A percentile compares a stretch with the other conserved stretches of the same genome.
Conservation (phyloP, 2,888 invertebrate genomes). For the Drosophila paranaensis region DNA sequence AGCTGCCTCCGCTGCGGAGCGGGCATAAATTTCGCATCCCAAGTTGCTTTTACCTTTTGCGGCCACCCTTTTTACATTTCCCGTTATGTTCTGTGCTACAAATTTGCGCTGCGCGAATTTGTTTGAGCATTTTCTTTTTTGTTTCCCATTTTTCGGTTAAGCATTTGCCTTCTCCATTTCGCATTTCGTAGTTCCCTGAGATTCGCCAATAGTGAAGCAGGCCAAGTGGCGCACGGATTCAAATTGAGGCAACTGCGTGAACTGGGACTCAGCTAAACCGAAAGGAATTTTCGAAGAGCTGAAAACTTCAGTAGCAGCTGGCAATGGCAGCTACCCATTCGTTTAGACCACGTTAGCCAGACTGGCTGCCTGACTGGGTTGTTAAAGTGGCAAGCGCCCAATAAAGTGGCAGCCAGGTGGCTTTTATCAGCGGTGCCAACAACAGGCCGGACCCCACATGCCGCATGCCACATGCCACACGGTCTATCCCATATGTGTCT, state of each 20-base stretch:
- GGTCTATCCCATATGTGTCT: constrained; percentile 25
- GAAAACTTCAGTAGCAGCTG: constrained; percentile 35
- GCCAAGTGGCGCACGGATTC: constrained; percentile 50
- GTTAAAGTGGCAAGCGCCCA: constrained; percentile 22
- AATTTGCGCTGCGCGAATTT: constrained; percentile 55
- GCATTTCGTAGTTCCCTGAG: constrained; percentile 25
- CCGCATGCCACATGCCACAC: constrained; percentile 15
- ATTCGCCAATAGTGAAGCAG: constrained; percentile 10
- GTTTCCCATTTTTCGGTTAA: constrained; percentile 2
- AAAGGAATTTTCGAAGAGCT: not conserved
- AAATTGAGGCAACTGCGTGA: constrained; percentile 54
- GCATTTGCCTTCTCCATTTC: constrained; percentile 13
- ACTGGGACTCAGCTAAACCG: constrained; percentile 35
- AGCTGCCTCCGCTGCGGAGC: constrained; percentile 17
- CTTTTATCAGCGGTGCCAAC: constrained; percentile 50
- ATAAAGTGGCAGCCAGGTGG: constrained; percentile 51
- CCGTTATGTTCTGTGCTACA: constrained; percentile 67
- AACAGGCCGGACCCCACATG: constrained; percentile 20
- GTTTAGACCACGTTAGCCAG: constrained; percentile 29
- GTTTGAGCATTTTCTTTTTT: constrained; percentile 18
- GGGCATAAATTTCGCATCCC: constrained; percentile 69
- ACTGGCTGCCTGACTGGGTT: constrained; percentile 14
- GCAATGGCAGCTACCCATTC: constrained; percentile 28
- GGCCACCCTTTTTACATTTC: constrained; percentile 73
- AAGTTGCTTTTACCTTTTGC: constrained; percentile 76